Evolutionary conservation across 2,797 vertebrate genomes (phyloP).

Genomic region (Eulemur coronatus): DNA sequence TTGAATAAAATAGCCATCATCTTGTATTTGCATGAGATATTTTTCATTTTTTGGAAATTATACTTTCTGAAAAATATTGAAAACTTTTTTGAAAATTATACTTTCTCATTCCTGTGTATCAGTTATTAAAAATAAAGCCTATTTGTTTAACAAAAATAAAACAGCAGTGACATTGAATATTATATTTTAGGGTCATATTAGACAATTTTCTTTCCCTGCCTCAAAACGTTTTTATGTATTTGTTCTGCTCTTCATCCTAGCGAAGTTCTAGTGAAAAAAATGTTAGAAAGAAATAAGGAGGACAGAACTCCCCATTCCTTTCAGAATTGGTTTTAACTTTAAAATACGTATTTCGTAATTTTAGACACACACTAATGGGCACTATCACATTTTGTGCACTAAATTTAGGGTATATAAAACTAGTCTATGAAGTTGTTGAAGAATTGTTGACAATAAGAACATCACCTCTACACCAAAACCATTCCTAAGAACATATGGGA

Average conservation of each 20-base stretch:
- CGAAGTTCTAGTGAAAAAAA: background rate
- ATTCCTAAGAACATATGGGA: background rate
- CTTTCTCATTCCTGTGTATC: background rate
- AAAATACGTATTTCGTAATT: background rate
- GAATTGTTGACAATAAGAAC: background rate
- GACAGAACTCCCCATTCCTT: background rate
- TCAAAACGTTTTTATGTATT: background rate
- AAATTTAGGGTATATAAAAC: background rate
- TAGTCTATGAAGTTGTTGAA: background rate
- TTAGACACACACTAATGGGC: background rate
- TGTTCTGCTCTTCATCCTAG: background rate
- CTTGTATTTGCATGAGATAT: background rate
- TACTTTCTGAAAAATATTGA: background rate
- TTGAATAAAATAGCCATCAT: background rate
- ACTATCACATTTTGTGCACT: background rate
- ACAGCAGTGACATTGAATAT: background rate
- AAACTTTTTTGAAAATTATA: background rate
- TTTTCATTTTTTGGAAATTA: background rate
- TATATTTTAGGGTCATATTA: background rate
- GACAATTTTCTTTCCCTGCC: background rate
- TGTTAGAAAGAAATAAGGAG: background rate
- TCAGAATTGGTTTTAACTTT: background rate
- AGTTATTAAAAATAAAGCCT: background rate
- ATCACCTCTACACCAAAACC: background rate
- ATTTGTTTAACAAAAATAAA: slow-evolving; percentile 20